Base-by-base conservation (phyloP, 2,113 vertebrate species). In the Nyctereutes procyonoides region DNA sequence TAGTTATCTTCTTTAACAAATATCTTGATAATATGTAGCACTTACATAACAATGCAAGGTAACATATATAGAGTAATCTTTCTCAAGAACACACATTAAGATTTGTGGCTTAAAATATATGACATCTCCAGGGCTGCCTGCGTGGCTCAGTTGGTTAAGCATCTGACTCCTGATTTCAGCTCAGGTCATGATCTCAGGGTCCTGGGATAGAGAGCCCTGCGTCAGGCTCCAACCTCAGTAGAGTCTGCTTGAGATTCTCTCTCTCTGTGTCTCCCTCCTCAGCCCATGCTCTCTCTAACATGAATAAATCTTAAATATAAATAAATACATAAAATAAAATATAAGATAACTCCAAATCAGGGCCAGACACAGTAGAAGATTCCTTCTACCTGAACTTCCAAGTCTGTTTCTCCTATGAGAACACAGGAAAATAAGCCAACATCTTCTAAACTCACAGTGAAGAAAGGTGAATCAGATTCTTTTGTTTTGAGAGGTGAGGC, bases 1-100 rank as follows among this genome's bases (percentile, higher is more conserved):
- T 81, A 20, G 22, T 43, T 71, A 81, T 65, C 53, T 92, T 80
- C 38, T 88, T 93, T 88, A 97, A 89, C 48, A 89, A 96, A 28
- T 71, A 92, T 4, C 63, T 89, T 86, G 19, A 84, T 94, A 67
- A 92, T 20, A 83, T 3, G 77, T 3, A 93, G 24, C 19, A 93
- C 38, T 82, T 69, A 55, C 20, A 6, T 82, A 96, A 96, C 32
- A 97, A 92, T 87, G 38, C 53, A 90, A 90, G 20, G 14, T 88
- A 90, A 93, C 8, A 84, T 56, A 85, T 48, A 69, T 0, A 85
- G 22, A 12, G 38, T 24, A 62, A 56, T 88, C 74, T 85, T 48
- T 60, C 65, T 96, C 60, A 88, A 69, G 30, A 81, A 83, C 51
- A 65, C 4, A 79, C 17, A 88, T 32, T 88, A 96, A 96, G 74